Conservation (phyloP, 2,888 invertebrate genomes). For the Carabus problematicus region DNA sequence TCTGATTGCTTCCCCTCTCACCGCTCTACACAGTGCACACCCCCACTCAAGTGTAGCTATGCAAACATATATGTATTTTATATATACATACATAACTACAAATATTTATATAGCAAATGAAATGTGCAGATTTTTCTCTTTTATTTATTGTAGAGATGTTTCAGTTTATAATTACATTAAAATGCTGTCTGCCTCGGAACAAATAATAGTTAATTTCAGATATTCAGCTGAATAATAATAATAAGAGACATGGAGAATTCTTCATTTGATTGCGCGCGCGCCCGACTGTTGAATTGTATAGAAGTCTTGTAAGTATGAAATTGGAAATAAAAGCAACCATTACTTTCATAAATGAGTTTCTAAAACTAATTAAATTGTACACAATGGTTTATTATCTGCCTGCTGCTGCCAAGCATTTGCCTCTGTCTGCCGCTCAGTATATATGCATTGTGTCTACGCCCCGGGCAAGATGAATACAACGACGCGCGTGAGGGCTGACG, state of each 20-base stretch:
- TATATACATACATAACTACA: not conserved
- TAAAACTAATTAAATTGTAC: slow-evolving; percentile 43
- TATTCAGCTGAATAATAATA: slow-evolving; percentile 40
- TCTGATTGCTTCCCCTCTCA: slow-evolving; percentile 34
- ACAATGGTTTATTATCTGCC: slow-evolving; percentile 43
- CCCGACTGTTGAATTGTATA: not conserved
- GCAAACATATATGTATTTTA: not conserved
- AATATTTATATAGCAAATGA: not conserved
- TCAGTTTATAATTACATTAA: slow-evolving; percentile 38
- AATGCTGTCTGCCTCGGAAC: slow-evolving; percentile 25
- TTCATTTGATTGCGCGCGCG: slow-evolving; percentile 18
- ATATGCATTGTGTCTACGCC: not conserved
- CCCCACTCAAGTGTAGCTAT: not conserved
- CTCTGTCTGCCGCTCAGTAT: slow-evolving; percentile 38
- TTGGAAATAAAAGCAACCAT: slow-evolving; percentile 43
- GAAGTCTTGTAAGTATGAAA: slow-evolving; percentile 40
- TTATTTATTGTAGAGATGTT: no score
- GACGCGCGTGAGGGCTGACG: no score
- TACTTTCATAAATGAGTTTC: slow-evolving; percentile 44
- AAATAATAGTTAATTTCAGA: slow-evolving; percentile 42
- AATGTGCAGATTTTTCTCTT: slow-evolving; percentile 24
- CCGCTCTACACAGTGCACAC: slow-evolving; percentile 15
- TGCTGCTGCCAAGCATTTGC: slow-evolving; percentile 28
- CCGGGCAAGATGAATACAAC: no score
- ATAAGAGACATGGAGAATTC: slow-evolving; percentile 36